Evolutionary conservation across 2,888 invertebrate species (phyloP).

Genomic region (Lochmaea capreae): DNA sequence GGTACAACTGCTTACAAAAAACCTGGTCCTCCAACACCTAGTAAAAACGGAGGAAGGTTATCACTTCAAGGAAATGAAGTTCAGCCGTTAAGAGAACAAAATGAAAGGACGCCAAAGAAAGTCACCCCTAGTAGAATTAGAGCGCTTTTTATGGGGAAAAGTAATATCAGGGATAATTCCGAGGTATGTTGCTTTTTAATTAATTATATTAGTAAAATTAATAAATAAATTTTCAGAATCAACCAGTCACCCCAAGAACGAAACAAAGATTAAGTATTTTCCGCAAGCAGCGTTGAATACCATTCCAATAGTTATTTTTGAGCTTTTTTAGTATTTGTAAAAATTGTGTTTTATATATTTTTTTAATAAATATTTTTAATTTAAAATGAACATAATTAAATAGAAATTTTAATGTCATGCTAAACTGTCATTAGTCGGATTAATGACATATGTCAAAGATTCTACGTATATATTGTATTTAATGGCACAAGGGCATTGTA

Average conservation of each 20-base stretch:
- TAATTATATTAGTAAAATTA: neutral
- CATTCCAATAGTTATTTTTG: too few species aligned
- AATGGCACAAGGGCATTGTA: too few species aligned
- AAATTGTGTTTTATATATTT: too few species aligned
- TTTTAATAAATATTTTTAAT: too few species aligned
- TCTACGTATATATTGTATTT: too few species aligned
- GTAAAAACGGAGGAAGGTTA: constrained; percentile 79
- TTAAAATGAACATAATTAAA: too few species aligned
- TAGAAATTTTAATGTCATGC: too few species aligned
- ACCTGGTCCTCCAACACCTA: constrained; percentile 89
- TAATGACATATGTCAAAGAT: too few species aligned
- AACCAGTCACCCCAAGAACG: constrained; percentile 45
- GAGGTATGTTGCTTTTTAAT: constrained; percentile 42
- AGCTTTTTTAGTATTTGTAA: too few species aligned
- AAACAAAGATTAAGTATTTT: constrained; percentile 48
- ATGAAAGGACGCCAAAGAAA: constrained; percentile 62
- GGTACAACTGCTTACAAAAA: constrained; percentile 84
- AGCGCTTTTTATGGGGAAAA: constrained; percentile 69
- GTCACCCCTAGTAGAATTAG: constrained; percentile 76
- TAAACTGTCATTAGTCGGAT: too few species aligned
- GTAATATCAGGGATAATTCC: constrained; percentile 55
- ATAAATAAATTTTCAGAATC: constrained; percentile 42
- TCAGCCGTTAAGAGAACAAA: constrained; percentile 68
- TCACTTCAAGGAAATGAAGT: constrained; percentile 75
- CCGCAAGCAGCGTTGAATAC: constrained; percentile 38